Conservation (phyloP, 2,888 invertebrate genomes). For the Globia sparganii region DNA sequence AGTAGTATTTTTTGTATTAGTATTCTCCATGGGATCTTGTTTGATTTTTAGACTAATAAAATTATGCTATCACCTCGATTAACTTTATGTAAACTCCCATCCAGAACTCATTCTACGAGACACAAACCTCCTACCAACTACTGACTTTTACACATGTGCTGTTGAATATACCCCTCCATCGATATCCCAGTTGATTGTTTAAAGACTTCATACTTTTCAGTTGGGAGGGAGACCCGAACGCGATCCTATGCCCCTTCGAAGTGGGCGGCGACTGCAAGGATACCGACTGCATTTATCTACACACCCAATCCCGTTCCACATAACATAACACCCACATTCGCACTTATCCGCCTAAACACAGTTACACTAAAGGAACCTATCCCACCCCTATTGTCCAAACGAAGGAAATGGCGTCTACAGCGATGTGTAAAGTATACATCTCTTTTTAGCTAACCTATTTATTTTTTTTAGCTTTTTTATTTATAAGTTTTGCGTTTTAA, state of each 20-base stretch:
- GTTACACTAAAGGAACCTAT: conserved; percentile 60
- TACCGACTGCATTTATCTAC: conserved; percentile 87
- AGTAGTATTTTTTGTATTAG: neutral
- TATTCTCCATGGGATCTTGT: too few relatives aligned
- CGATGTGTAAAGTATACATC: conserved; percentile 87
- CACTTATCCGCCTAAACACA: conserved; percentile 68
- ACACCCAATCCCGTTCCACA: conserved; percentile 79
- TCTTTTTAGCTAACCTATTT: conserved; percentile 62
- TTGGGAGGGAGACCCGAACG: conserved; percentile 87
- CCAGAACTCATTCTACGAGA: neutral
- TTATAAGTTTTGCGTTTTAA: conserved; percentile 6
- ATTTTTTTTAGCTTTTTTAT: conserved; percentile 47
- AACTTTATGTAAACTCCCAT: neutral
- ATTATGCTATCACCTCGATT: neutral
- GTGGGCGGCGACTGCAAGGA: conserved; percentile 89
- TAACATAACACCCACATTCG: conserved; percentile 75
- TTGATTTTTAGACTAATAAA: too few relatives aligned
- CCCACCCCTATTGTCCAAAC: conserved; percentile 63
- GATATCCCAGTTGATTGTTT: conserved; percentile 41
- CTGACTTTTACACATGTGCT: neutral
- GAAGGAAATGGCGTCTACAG: conserved; percentile 78
- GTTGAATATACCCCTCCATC: neutral
- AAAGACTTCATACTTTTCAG: conserved; percentile 78
- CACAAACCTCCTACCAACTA: neutral
- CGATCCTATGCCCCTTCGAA: conserved; percentile 88